Base-by-base conservation (phyloP, 1,140 invertebrate genomes). In the Ridgeia piscesae region DNA sequence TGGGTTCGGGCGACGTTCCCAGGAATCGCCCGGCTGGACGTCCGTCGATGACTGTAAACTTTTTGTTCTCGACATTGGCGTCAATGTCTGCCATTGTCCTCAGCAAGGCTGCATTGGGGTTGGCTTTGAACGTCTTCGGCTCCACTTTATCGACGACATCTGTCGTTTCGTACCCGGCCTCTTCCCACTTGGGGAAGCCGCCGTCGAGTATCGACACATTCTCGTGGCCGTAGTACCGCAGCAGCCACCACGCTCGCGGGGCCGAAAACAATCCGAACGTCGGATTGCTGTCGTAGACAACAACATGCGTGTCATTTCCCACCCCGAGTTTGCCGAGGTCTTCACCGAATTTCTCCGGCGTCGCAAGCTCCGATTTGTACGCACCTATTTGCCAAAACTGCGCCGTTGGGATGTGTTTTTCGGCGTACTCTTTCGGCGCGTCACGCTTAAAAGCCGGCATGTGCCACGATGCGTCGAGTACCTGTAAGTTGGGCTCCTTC, bases 201-300 rank as follows among this genome's bases (percentile, higher is more conserved):
- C 95, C 95, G 92, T 95, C 94, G 48, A 96, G 93, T 35, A 96
- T 92, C 1, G 94, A 95, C 27, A 96, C 94, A 4, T 91, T 91
- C 11, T 94, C 77, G 92, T 95, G 95, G 33, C 95, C 95, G 93
- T 95, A 96, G 0, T 94, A 93, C 91, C 93, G 92, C 91, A 96
- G 95, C 48, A 94, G 95, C 94, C 95, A 95, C 95, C 95, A 96
- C 89, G 94, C 95, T 89, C 95, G 91, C 31, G 94, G 95, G 9
- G 95, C 95, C 21, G 95, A 95, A 91, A 95, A 95, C 17, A 95
- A 58, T 0, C 95, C 94, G 92, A 94, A 94, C 27, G 93, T 93
- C 42, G 94, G 93, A 93, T 94, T 94, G 34, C 94, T 94, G 92
- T 96, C 95, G 94, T 96, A 96, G 17, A 96, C 94, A 91, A 95